Conservation (phyloP, 2,888 invertebrate species). For the Venusia cambrica region DNA sequence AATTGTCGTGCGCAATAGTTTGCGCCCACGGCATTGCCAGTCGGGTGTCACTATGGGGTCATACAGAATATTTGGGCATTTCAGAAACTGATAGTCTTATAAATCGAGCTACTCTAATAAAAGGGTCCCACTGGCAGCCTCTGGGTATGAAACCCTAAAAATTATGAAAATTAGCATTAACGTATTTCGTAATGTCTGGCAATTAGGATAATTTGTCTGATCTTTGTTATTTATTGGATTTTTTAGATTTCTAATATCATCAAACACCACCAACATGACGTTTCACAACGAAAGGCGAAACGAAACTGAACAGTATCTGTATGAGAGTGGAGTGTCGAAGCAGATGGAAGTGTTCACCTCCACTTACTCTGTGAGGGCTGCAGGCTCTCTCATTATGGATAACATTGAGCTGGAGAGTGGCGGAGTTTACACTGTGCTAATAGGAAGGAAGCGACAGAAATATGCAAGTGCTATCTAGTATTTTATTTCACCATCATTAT, state of each 20-base stretch:
- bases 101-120: too few species aligned
- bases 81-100: too few species aligned
- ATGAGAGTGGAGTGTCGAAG: constrained; percentile 35
- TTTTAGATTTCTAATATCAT: constrained; percentile 45
- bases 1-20: too few species aligned
- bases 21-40: too few species aligned
- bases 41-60: too few species aligned
- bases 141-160: too few species aligned
- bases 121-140: too few species aligned
- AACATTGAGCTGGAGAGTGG: constrained; percentile 47
- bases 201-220: too few species aligned
- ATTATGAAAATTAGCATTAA: too few species aligned
- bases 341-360: constrained; percentile 55
- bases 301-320: constrained; percentile 41
- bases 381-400: constrained; percentile 29
- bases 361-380: constrained; percentile 40
- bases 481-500: too few species aligned
- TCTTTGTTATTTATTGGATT: neutral
- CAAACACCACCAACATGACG: constrained; percentile 34
- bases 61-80: too few species aligned
- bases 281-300: constrained; percentile 45
- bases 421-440: constrained; percentile 51
- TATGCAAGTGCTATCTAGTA: constrained; percentile 39
- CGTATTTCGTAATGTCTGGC: too few species aligned
- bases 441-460: constrained; percentile 34